A percentile compares a stretch with the other conserved stretches of the same genome.
These are phyloP conservation scores for Gymnogyps californianus DNA, from an alignment of 2,113 vertebrate species.

Conservation along the genomic window DNA sequence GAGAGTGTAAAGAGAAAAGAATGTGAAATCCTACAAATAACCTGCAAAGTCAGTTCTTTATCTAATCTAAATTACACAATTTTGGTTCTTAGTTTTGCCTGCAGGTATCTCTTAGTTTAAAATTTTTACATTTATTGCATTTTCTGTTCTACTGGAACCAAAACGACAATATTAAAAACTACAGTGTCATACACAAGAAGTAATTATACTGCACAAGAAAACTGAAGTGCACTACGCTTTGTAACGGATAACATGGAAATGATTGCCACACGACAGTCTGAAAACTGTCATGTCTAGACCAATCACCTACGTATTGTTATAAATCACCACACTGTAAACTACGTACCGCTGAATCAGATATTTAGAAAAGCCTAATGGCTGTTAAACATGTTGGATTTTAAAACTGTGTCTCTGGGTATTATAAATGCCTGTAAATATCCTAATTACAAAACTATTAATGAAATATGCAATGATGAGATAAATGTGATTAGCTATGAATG, in stretches of 20 bases:
- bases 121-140: not conserved
- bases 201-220: not conserved
- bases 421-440: not conserved
- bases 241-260: not conserved
- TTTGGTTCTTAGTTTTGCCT: not conserved
- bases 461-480: not conserved
- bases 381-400: not conserved
- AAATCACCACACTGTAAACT: not conserved
- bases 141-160: not conserved
- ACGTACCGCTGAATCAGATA: fast-evolving
- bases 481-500: not conserved
- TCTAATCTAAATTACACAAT: not conserved
- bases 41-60: not conserved
- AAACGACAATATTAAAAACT: not conserved
- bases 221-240: not conserved
- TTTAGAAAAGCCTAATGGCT: not conserved
- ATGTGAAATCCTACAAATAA: not conserved
- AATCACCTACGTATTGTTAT: not conserved
- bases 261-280: not conserved
- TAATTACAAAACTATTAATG: not conserved
- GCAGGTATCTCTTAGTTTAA: not conserved
- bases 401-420: not conserved
- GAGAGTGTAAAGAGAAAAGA: not conserved
- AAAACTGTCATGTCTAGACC: not conserved
- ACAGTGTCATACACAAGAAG: not conserved